Percentiles rank a stretch among this genome's conserved stretches.
These are phyloP conservation scores for Philereme vetulata DNA, from an alignment of 2,888 invertebrate genomes.

Conservation along the genomic window DNA sequence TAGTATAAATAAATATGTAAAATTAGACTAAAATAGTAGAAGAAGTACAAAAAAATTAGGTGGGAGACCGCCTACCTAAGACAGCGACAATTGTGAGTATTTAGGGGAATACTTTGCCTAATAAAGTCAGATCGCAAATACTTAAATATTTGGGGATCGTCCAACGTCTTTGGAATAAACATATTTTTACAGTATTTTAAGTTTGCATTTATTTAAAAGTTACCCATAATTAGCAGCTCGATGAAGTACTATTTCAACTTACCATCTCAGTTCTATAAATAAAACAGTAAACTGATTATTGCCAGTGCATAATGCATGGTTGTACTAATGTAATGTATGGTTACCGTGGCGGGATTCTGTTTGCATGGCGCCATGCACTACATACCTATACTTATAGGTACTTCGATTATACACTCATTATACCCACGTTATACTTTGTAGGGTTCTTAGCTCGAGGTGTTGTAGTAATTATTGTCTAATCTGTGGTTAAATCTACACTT, in stretches of 20 bases:
- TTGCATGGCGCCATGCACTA: constrained; percentile 26
- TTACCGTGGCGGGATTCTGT: constrained; percentile 20
- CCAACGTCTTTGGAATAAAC: too few species aligned
- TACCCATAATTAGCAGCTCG: too few species aligned
- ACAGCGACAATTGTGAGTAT: too few species aligned
- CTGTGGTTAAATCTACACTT: constrained; percentile 28
- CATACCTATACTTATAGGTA: constrained; percentile 13
- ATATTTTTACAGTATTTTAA: too few species aligned
- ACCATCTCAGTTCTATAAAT: background rate
- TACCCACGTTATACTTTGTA: constrained; percentile 20
- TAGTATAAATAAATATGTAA: too few species aligned
- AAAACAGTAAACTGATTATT: constrained; percentile 23
- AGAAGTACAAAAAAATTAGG: too few species aligned
- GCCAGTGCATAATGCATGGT: constrained; percentile 16
- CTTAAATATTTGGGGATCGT: too few species aligned
- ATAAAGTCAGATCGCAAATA: too few species aligned
- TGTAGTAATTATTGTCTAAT: constrained; percentile 16
- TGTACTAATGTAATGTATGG: constrained; percentile 10
- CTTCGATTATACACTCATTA: constrained; percentile 22
- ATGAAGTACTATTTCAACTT: background rate
- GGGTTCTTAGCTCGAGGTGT: constrained; percentile 20
- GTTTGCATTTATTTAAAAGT: too few species aligned
- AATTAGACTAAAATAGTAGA: too few species aligned
- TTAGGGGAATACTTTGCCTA: too few species aligned
- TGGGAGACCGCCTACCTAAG: too few species aligned